Conservation (phyloP, 2,888 invertebrate genomes). For the Anarsia innoxiella region DNA sequence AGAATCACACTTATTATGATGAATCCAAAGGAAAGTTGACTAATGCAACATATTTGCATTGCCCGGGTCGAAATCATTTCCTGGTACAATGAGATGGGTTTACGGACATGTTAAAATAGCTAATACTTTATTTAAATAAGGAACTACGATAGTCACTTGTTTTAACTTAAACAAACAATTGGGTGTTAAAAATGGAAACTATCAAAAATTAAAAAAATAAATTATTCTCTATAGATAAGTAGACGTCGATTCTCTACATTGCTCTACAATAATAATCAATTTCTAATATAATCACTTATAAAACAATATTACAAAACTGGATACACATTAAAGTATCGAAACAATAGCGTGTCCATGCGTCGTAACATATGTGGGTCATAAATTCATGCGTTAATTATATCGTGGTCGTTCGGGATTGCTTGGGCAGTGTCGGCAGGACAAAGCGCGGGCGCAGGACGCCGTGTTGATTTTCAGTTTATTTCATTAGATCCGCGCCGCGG, state of each 20-base stretch:
- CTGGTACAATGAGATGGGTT: conserved; percentile 1
- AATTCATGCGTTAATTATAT: conserved; percentile 68
- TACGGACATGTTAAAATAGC: not conserved
- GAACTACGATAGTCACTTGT: no score
- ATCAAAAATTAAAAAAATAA: no score
- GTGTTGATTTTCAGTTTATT: conserved; percentile 77
- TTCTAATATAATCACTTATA: no score
- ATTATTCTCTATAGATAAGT: no score
- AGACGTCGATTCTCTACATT: no score
- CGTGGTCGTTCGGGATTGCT: conserved; percentile 53
- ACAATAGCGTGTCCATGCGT: conserved; percentile 51
- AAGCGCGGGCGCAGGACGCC: conserved; percentile 33
- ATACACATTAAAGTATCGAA: no score
- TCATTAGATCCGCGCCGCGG: conserved; percentile 71
- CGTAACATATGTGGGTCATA: conserved; percentile 47
- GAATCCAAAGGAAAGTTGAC: conserved; percentile 6
- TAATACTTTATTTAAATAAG: no score
- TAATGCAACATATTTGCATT: conserved; percentile 6
- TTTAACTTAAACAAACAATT: no score
- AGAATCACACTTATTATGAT: conserved; percentile 8
- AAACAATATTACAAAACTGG: no score
- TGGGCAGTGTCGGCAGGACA: conserved; percentile 34
- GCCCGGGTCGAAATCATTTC: conserved; percentile 4
- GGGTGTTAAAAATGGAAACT: no score
- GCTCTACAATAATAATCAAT: no score